Evolutionary conservation across 2,888 invertebrate genomes (phyloP), one percentile per base, ranked within the genome.

Genomic region (Seira musarum): DNA sequence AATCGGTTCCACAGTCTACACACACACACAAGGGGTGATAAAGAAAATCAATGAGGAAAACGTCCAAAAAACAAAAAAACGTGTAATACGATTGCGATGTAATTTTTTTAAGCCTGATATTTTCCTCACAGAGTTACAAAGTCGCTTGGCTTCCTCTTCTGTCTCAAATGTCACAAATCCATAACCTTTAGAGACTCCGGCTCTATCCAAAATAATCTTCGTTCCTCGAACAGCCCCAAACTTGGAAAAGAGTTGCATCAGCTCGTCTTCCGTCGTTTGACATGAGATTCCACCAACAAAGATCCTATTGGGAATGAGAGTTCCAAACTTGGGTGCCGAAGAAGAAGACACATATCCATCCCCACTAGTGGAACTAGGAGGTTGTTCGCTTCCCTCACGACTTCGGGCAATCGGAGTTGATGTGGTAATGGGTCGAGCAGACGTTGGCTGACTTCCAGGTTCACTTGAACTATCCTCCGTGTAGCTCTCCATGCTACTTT

Each of bases 231-330:
- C 95, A 71, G 80, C 94, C 71, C 97, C 96, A 88, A 95, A 95
- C 68, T 93, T 92, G 82, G 96, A 95, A 89, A 98, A 98, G 85
- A 97, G 93, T 89, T 95, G 94, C 90, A 95, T 94, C 85, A 98
- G 90, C 88, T 98, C 98, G 73, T 94, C 93, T 90, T 97, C 98
- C 67, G 96, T 96, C 64, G 97, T 97, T 88, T 94, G 96, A 87
- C 96, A 93, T 76, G 97, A 95, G 88, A 98, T 97, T 24, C 98
- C 98, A 78, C 98, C 98, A 70, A 98, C 98, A 90, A 98, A 98
- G 88, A 98, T 95, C 87, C 98, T 91, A 89, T 97, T 97, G 81
- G 97, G 97, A 87, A 98, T 96, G 82, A 97, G 91, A 40, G 96
- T 97, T 93, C 96, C 92, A 88, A 90, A 91, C 87, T 91, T 91